Evolutionary conservation across 92 coral and sea anemone genomes (phyloP), one percentile per base, ranked within the genome.

Genomic region (Chrysogorgia sp.): DNA sequence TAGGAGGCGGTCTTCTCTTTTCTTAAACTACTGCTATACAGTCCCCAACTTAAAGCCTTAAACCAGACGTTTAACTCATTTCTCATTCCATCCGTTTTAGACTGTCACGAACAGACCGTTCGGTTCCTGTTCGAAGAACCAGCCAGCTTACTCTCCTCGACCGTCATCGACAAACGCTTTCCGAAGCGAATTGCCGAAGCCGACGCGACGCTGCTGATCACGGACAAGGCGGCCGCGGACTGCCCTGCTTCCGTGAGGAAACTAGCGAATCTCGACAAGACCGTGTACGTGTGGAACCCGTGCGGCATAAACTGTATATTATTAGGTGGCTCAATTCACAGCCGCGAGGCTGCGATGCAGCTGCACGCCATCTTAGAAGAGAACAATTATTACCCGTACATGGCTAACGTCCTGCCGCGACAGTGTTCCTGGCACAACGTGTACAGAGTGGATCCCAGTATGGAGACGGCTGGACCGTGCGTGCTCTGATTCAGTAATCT

Each of bases 391-490:
- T 72, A 72, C 22, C 94, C 94, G n/a, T 96, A 96, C 71, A 96
- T 96, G 99, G 83, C 99, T 0, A 96, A 96, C 14, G 91, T 91
- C 7, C 58, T 96, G 67, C 99, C 99, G 7, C 89, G 88, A n/a
- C 82, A 93, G 40, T 96, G 99, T 67, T 96, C 99, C 0, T 96
- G 99, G 99, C 93, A 96, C 31, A 87, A 96, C 35, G 87, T 91
- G 89, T 91, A 96, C 68, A 89, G 96, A 13, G 97, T 96, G n/a
- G 99, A 96, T 52, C 93, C 86, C 29, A 96, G 99, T 50, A 77
- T 96, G 86, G 99, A 96, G 60, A 96, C 99, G n/a, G 97, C 99
- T 3, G 99, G 99, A n/a, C 99, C 99, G 28, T 96, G 99, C 43
- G 99, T 96, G 31, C 84, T 91, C 26, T 91, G 81, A 82, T 17